Percentiles rank a stretch among this genome's conserved stretches.
These are phyloP conservation scores for Plutella xylostella DNA, from an alignment of 2,888 invertebrate species.

Conservation along the genomic window DNA sequence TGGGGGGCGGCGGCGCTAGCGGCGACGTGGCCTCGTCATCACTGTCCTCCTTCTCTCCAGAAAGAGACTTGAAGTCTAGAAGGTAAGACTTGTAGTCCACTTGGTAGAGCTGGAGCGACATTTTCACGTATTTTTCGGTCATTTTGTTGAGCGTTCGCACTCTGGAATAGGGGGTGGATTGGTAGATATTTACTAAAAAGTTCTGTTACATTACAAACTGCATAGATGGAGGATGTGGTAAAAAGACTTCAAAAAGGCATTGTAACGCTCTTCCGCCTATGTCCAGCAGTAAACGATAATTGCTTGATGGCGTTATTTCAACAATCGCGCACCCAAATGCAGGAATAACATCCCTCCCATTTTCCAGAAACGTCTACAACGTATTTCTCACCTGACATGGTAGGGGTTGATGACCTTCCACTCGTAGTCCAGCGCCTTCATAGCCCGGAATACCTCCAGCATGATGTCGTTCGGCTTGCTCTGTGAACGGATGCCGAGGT, in stretches of 20 bases:
- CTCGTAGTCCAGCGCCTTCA: slow-evolving; percentile 98
- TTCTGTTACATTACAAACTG: too few relatives aligned
- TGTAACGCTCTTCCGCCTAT: too few relatives aligned
- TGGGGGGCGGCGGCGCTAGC: slow-evolving; percentile 30
- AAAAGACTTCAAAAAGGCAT: too few relatives aligned
- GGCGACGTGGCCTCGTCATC: slow-evolving; percentile 43
- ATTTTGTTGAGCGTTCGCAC: slow-evolving; percentile 91
- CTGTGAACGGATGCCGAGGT: slow-evolving; percentile 97
- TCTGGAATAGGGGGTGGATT: slow-evolving; percentile 56
- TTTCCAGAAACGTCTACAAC: too few relatives aligned
- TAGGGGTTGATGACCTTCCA: slow-evolving; percentile 99
- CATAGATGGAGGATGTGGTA: too few relatives aligned
- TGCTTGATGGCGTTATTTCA: too few relatives aligned
- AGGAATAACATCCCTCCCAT: too few relatives aligned
- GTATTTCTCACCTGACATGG: slow-evolving; percentile 81
- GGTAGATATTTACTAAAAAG: too few relatives aligned
- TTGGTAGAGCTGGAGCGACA: slow-evolving; percentile 99
- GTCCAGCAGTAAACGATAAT: too few relatives aligned
- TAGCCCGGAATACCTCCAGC: slow-evolving; percentile 99
- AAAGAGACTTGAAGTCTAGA: slow-evolving; percentile 96
- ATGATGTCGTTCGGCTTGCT: slow-evolving; percentile 99
- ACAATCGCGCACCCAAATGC: too few relatives aligned
- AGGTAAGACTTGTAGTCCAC: slow-evolving; percentile 98
- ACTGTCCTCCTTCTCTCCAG: slow-evolving; percentile 76
- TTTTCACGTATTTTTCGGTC: slow-evolving; percentile 90